phyloP scores from a whole-genome alignment of 2,113 vertebrate species.

The Sitta europaea region DNA sequence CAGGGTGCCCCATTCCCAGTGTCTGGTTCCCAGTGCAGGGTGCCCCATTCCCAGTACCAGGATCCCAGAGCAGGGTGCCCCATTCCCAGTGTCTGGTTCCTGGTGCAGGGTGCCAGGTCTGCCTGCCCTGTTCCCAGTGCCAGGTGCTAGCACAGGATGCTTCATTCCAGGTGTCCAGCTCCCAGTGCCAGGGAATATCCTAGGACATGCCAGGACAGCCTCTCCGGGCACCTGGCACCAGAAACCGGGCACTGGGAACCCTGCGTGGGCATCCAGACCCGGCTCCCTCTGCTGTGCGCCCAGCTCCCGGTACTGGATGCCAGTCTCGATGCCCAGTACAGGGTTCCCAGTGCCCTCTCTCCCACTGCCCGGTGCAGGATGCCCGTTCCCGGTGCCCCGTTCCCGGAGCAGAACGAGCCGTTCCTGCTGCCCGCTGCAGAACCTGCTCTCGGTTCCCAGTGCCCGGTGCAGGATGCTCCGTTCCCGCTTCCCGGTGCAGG shows the following conservation, averaged over 20 bases:
- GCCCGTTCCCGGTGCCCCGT: not conserved
- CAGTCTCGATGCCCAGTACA: rapidly evolving
- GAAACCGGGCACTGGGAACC: not conserved
- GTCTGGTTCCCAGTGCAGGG: not conserved
- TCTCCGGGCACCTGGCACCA: not conserved
- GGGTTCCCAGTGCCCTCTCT: not conserved
- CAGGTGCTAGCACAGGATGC: not conserved
- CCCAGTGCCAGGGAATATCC: not conserved
- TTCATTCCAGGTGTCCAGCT: not conserved
- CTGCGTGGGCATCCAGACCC: not conserved
- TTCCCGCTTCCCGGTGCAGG: not conserved
- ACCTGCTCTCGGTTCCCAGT: not conserved
- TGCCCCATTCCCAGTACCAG: rapidly evolving
- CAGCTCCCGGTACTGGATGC: not conserved
- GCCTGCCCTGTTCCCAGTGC: not conserved
- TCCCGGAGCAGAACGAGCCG: not conserved
- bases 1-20: not conserved
- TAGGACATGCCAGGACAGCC: not conserved
- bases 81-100: rapidly evolving
- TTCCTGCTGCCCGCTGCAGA: not conserved
- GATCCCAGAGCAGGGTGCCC: not conserved
- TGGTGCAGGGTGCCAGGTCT: not conserved
- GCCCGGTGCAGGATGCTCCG: not conserved
- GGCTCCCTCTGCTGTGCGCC: not conserved
- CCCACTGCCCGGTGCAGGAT: not conserved